Base-by-base conservation (phyloP, 2,113 vertebrate species). In the Craseonycteris thonglongyai region DNA sequence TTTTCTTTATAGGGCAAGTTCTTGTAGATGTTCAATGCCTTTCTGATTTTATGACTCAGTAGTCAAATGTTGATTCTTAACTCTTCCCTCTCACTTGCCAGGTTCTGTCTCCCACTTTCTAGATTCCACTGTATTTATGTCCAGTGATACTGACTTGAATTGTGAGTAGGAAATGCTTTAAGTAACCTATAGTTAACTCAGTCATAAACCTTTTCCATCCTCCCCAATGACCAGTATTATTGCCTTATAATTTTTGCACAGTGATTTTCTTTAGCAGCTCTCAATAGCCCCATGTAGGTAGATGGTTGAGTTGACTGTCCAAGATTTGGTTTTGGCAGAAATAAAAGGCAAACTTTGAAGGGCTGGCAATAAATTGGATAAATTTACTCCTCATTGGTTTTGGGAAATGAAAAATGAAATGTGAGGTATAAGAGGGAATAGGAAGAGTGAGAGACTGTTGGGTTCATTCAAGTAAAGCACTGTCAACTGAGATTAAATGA, bases 21-120 rank as follows among this genome's bases (percentile, higher is more conserved):
- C 95, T 69, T 95, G 93, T 96, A 97, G 97, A 97, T 97, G 97
- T 97, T 97, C 96, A 97, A 97, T 97, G 96, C 97, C 84, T 97
- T 97, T 93, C 95, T 97, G 96, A 81, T 97, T 97, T 97, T 97
- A 97, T 95, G 96, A 90, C 96, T 96, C 74, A 74, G 66, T 90
- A 40, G 42, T 94, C 95, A 93, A 93, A 94, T 94, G 88, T 95
- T 96, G 96, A 96, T 90, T 96, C 92, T 94, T 94, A 93, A 95
- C 93, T 95, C 92, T 96, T 92, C 75, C 85, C 88, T 94, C 96
- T 92, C 96, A 90, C 90, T 94, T 84, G 93, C 38, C 33, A 80
- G 51, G 95, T 90, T 80, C 79, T 72, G 84, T 56, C 78, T 97
- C 82, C 49, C 87, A 63, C 47, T 61, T 91, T 78, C 42, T 42